These are phyloP conservation scores for Agrotis exclamationis DNA, from an alignment of 2,888 invertebrate genomes.

Conservation along the genomic window DNA sequence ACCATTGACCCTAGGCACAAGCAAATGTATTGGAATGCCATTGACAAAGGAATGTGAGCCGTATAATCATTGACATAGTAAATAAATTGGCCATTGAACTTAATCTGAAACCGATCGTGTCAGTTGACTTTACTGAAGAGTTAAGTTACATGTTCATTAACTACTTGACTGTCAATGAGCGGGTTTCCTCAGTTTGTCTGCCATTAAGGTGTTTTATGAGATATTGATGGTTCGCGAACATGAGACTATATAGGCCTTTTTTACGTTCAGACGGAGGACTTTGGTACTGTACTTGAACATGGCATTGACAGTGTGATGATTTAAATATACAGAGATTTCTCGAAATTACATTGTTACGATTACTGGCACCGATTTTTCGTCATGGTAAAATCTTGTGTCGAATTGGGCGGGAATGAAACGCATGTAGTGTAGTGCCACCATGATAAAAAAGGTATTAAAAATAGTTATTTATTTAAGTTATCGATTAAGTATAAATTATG, in stretches of 20 bases:
- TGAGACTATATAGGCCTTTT: background rate
- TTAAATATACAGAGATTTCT: too few species aligned
- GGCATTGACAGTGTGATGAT: too few species aligned
- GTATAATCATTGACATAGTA: constrained; percentile 14
- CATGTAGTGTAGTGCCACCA: too few species aligned
- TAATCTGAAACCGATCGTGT: constrained; percentile 42
- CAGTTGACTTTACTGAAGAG: constrained; percentile 8
- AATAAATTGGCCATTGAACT: constrained; percentile 43
- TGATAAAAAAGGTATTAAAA: too few species aligned
- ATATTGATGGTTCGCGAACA: constrained; percentile 5
- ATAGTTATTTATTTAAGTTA: too few species aligned
- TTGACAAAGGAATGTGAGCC: constrained; percentile 33
- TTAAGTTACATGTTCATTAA: constrained; percentile 40
- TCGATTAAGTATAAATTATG: too few species aligned
- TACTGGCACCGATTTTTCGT: too few species aligned
- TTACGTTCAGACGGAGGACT: background rate
- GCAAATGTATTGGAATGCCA: constrained; percentile 31
- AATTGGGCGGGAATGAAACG: too few species aligned
- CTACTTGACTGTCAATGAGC: constrained; percentile 34
- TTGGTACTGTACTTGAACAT: background rate
- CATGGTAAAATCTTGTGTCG: too few species aligned
- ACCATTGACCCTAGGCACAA: constrained; percentile 10
- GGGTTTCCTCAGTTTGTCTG: constrained; percentile 35
- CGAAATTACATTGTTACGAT: too few species aligned
- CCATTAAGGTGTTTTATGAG: constrained; percentile 13